phyloP scores from a whole-genome alignment of 2,888 invertebrate species.

The Drosophila algonquin region DNA sequence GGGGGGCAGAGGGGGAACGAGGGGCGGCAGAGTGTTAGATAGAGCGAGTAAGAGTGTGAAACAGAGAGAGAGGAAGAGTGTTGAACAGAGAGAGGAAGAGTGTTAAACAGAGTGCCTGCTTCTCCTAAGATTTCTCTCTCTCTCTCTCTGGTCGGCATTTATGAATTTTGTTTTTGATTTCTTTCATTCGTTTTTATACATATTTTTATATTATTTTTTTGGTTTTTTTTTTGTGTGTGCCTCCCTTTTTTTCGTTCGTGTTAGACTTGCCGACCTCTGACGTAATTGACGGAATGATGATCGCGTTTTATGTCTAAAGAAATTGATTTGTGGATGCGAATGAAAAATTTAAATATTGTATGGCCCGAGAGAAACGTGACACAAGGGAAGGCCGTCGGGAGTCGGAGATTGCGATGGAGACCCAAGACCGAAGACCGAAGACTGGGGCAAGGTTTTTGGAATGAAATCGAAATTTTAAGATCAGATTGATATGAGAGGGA shows the following conservation, averaged over 20 bases:
- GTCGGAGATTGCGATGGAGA: conserved; percentile 13
- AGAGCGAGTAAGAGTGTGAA: not conserved
- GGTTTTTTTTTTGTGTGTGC: conserved; percentile 39
- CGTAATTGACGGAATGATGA: conserved; percentile 58
- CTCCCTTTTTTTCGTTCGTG: conserved; percentile 15
- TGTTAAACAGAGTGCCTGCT: not conserved
- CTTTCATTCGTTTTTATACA: conserved; percentile 13
- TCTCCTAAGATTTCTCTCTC: conserved; percentile 18
- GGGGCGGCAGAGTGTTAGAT: conserved; percentile 6
- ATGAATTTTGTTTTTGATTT: conserved; percentile 42
- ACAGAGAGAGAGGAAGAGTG: conserved; percentile 1
- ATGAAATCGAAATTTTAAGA: conserved; percentile 21
- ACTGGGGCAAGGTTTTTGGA: conserved; percentile 38
- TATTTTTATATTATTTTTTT: conserved; percentile 22
- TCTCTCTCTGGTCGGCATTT: conserved; percentile 22
- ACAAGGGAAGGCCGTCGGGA: conserved; percentile 9
- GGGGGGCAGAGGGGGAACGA: not conserved
- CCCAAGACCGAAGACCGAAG: not conserved
- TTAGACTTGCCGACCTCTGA: conserved; percentile 58
- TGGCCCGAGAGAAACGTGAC: conserved; percentile 34
- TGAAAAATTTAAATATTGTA: conserved; percentile 28
- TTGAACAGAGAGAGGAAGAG: conserved; percentile 16
- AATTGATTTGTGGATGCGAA: conserved; percentile 49
- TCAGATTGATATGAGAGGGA: not conserved
- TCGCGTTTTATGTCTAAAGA: conserved; percentile 42